Percentiles rank a stretch among this genome's conserved stretches.
phyloP scores from a whole-genome alignment of 2,888 invertebrate species.

The Scrobipalpa costella region DNA sequence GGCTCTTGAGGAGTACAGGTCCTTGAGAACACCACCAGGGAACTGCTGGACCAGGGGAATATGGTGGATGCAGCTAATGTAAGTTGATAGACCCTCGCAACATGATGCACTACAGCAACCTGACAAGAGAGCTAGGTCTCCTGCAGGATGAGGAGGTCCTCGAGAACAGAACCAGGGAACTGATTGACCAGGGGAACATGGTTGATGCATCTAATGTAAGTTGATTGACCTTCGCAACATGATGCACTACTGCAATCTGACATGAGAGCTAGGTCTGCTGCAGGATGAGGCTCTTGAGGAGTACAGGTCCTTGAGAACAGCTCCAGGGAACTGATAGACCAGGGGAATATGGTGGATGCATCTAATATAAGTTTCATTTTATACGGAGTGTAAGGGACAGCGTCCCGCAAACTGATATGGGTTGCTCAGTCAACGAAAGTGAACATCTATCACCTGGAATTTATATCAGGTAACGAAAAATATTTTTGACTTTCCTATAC shows the following conservation, averaged over 20 bases:
- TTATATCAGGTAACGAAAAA: too few species aligned
- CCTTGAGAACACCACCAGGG: conserved; percentile 64
- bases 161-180: conserved; percentile 63
- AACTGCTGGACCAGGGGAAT: conserved; percentile 61
- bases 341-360: conserved; percentile 66
- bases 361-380: conserved; percentile 54
- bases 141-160: conserved; percentile 55
- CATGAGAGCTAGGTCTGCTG: conserved; percentile 66
- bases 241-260: conserved; percentile 68
- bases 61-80: conserved; percentile 57
- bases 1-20: conserved; percentile 36
- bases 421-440: too few species aligned
- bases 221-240: conserved; percentile 67
- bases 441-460: too few species aligned
- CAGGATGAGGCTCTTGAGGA: conserved; percentile 49
- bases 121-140: conserved; percentile 64
- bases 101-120: conserved; percentile 69
- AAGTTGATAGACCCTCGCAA: conserved; percentile 68
- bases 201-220: conserved; percentile 55
- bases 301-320: conserved; percentile 50
- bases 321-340: conserved; percentile 57
- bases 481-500: too few species aligned
- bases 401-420: too few species aligned
- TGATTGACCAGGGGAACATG: conserved; percentile 64
- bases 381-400: too few species aligned